Evolutionary conservation across 2,113 vertebrate genomes (phyloP).

Genomic region (Hystrix cristata): DNA sequence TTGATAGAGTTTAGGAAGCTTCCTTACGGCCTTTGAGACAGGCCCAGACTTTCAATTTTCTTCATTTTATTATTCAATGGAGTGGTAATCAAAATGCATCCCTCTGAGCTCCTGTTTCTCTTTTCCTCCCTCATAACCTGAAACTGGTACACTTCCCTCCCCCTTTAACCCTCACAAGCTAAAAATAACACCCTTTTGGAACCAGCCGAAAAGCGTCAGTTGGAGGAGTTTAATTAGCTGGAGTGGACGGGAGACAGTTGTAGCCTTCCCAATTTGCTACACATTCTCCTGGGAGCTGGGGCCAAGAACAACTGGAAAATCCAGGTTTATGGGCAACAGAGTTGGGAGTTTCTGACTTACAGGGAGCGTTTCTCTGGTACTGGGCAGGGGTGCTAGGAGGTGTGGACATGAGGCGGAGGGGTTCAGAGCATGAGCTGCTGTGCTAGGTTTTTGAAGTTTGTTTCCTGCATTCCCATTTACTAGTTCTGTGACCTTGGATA

Average conservation of each 20-base stretch:
- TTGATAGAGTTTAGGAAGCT: conserved; percentile 77
- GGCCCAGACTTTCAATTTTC: conserved; percentile 47
- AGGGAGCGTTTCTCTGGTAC: neutral
- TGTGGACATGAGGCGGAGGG: neutral
- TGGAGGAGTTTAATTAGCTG: conserved; percentile 88
- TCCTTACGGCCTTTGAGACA: conserved; percentile 63
- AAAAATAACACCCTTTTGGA: conserved; percentile 89
- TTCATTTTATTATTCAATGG: conserved; percentile 83
- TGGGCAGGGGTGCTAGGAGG: neutral
- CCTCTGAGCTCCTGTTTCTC: conserved; percentile 80
- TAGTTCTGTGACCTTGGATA: neutral
- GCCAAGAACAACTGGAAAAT: conserved; percentile 69
- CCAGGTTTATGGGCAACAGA: conserved; percentile 24
- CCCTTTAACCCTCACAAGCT: conserved; percentile 87
- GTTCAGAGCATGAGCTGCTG: neutral
- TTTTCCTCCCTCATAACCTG: conserved; percentile 85
- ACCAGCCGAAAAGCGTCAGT: conserved; percentile 83
- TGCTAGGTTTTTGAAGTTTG: neutral
- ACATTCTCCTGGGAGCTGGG: conserved; percentile 78
- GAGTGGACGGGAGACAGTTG: conserved; percentile 83
- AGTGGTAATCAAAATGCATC: conserved; percentile 80
- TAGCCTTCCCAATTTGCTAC: conserved; percentile 82
- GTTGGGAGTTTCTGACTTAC: conserved; percentile 54
- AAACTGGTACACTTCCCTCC: conserved; percentile 87
- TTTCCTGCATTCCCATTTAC: neutral